phyloP scores from a whole-genome alignment of 1,140 invertebrate genomes.

The Armadillidium nasatum region DNA sequence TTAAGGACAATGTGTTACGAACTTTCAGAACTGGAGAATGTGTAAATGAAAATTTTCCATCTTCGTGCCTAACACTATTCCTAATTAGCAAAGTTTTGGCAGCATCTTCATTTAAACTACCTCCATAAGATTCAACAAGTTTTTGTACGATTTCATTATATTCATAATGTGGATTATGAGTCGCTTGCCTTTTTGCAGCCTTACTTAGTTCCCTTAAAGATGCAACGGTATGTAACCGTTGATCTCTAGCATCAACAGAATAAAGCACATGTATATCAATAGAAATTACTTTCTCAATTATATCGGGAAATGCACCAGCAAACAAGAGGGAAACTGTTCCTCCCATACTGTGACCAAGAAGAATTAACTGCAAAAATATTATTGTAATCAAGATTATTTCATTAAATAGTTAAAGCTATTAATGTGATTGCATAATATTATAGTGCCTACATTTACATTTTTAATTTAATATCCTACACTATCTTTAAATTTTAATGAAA shows the following conservation, averaged over 20 bases:
- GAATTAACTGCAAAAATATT: not conserved
- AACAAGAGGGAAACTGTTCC: not conserved
- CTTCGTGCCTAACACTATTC: not conserved
- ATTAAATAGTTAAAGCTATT: no score
- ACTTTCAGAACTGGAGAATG: not conserved
- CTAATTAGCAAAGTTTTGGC: not conserved
- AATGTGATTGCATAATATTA: no score
- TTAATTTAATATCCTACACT: no score
- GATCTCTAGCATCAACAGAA: not conserved
- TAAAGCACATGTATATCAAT: not conserved
- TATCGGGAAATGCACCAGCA: not conserved
- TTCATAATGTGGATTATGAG: not conserved
- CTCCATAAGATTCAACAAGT: not conserved
- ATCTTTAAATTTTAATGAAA: no score
- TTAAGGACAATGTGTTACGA: not conserved
- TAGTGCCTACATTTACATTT: no score
- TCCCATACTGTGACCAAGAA: not conserved
- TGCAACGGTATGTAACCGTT: not conserved
- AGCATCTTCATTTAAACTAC: not conserved
- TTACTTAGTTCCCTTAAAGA: not conserved
- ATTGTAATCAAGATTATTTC: no score
- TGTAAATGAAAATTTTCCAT: constrained; percentile 5
- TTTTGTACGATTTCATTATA: not conserved
- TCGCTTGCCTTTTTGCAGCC: not conserved
- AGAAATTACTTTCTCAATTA: not conserved